These are phyloP conservation scores for Microvelia longipes DNA, from an alignment of 1,140 invertebrate species.

Conservation along the genomic window DNA sequence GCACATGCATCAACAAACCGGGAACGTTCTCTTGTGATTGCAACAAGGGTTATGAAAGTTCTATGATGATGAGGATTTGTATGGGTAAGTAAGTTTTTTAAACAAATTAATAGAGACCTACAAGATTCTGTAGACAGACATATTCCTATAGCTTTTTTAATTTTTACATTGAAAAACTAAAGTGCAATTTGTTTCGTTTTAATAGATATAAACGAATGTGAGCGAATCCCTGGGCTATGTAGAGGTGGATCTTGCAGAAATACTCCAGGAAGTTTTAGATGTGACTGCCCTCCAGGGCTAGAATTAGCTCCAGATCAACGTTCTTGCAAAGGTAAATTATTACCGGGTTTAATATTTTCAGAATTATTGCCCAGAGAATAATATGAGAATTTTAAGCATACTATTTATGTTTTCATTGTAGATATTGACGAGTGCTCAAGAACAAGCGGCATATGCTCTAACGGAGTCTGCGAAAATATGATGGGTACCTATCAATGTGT, in stretches of 20 bases:
- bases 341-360: no score
- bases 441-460: conserved; percentile 67
- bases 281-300: conserved; percentile 55
- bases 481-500: conserved; percentile 76
- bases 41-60: conserved; percentile 54
- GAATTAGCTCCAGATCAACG: conserved; percentile 42
- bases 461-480: conserved; percentile 71
- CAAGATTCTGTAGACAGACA: no score
- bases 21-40: conserved; percentile 71
- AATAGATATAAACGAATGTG: conserved; percentile 71
- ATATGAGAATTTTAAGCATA: no score
- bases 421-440: conserved; percentile 53
- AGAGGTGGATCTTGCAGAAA: conserved; percentile 51
- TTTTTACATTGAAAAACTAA: conserved; percentile 2
- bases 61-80: conserved; percentile 65
- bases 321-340: conserved; percentile 48
- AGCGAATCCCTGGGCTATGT: conserved; percentile 48
- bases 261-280: conserved; percentile 48
- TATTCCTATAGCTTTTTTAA: not conserved
- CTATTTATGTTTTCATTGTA: no score
- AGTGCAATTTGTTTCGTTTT: conserved; percentile 16
- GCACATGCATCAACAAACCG: conserved; percentile 63
- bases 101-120: not conserved
- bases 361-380: no score
- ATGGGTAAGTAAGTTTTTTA: conserved; percentile 54